Evolutionary conservation across 2,797 vertebrate genomes (phyloP), one percentile per base, ranked within the genome.

Genomic region (Leptodactylus fallax): DNA sequence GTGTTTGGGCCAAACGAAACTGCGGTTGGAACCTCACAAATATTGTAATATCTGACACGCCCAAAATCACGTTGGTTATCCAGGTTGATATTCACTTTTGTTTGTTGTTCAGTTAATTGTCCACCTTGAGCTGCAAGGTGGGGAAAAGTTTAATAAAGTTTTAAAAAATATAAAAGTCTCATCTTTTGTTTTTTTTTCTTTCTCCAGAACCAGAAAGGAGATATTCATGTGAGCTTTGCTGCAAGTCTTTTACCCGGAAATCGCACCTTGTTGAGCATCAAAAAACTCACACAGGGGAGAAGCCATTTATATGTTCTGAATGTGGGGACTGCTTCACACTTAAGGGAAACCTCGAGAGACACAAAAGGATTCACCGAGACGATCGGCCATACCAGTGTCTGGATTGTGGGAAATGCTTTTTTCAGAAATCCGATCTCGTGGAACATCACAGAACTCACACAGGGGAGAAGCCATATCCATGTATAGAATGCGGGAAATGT

Each of bases 261-360:
- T 72, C 69, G 1, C 69, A 72, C 69, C 69, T 72, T 72, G 69
- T 72, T 47, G 69, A 72, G 19, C 69, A 72, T 47, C 14, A 36
- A 7, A 69, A 69, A 17, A 65, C 61, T 23, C 61, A 65, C 61
- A 65, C 61, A 3, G 61, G 61, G n/a, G 61, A 65, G 61, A 65
- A 65, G 61, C 61, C 61, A 16, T 65, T 65, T 11, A 65, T 74
- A n/a, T 74, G 27, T 47, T 49, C 27, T 17, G 27, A 74, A 45
- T 74, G 71, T 47, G 27, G 71, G 13, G 27, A 36, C 21, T 74
- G 27, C 21, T 45, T 74, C 16, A 74, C 27, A 17, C 71, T 74
- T 16, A 45, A 74, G 36, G 47, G 47, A 49, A 74, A 49, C 27
- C 47, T 36, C 3, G 47, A 74, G 71, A 45, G 47, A 36, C 16